These are phyloP conservation scores for Zoanthus solanderi DNA, from an alignment of 92 coral and sea anemone species.

Conservation along the genomic window DNA sequence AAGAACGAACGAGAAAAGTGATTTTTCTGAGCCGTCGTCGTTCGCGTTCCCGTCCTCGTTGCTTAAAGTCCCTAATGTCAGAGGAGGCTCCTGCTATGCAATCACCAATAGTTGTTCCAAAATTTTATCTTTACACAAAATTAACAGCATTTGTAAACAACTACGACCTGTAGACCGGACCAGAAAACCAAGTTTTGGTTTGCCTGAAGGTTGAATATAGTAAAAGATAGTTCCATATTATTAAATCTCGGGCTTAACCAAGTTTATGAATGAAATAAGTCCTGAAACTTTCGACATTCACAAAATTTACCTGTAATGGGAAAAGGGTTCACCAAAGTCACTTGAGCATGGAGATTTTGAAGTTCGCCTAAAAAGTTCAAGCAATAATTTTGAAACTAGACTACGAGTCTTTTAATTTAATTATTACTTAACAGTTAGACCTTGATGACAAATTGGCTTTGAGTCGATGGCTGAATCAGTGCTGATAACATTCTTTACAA, in stretches of 20 bases:
- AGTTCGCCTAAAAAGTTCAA: neutral
- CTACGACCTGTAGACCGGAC: neutral
- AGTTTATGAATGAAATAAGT: neutral
- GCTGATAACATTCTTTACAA: no score
- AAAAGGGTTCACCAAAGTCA: constrained; percentile 8
- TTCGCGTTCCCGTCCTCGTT: no score
- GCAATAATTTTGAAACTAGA: neutral
- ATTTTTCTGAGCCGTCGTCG: no score
- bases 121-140: no score
- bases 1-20: neutral
- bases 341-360: neutral
- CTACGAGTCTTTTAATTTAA: neutral
- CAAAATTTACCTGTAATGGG: neutral
- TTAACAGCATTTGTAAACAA: neutral
- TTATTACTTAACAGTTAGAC: neutral
- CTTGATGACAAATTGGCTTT: neutral
- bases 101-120: no score
- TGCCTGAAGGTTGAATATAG: neutral
- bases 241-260: constrained; percentile 12
- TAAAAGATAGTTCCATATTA: neutral
- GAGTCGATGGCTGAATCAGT: no score
- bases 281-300: neutral
- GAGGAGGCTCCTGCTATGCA: no score
- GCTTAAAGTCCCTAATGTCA: no score
- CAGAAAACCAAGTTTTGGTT: neutral